Conservation (phyloP, 37 sponge, comb jelly and placozoan species). For the Geodia barretti region DNA sequence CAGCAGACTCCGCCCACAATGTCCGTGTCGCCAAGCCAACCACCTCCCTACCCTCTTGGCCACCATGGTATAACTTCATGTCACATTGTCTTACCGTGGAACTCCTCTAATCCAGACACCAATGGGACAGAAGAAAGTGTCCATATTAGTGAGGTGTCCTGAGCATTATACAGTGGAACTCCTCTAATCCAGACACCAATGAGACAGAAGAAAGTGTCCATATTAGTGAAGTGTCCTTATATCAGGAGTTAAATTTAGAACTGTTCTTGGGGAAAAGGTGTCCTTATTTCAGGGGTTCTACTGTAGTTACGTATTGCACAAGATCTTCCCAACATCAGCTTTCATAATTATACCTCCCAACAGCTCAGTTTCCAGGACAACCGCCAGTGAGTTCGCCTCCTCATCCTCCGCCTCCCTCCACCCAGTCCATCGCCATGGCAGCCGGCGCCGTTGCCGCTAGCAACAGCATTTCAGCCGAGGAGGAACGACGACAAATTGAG, state of each 20-base stretch:
- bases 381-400: not conserved
- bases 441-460: not conserved
- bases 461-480: constrained; percentile 44
- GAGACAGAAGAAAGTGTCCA: no score
- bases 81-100: no score
- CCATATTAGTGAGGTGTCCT: no score
- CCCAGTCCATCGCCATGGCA: constrained; percentile 11
- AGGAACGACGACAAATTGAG: constrained; percentile 40
- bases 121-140: no score
- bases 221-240: no score
- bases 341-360: not conserved
- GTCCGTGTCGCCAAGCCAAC: not conserved
- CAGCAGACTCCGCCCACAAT: not conserved
- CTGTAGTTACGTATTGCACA: not conserved
- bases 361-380: not conserved
- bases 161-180: no score
- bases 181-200: not conserved
- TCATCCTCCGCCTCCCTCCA: not conserved
- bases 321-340: constrained; percentile 28
- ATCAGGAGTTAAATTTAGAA: no score
- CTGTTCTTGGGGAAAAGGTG: no score
- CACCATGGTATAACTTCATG: not conserved
- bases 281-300: not conserved
- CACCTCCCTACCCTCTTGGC: not conserved
- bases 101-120: not conserved